Evolutionary conservation across 1,140 invertebrate genomes (phyloP).

Genomic region (Chelonus insularis): DNA sequence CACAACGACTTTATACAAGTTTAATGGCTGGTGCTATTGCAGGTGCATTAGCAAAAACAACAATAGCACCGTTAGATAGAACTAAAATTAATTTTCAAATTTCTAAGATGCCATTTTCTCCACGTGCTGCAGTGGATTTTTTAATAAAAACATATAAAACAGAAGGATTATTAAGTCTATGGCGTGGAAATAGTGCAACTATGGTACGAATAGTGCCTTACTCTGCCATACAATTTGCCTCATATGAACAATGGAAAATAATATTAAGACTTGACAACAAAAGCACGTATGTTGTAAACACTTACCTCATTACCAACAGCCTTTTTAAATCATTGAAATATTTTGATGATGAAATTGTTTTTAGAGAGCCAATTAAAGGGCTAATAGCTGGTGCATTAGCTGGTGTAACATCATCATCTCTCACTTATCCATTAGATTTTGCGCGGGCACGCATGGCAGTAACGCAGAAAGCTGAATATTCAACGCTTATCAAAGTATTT

Average conservation of each 20-base stretch:
- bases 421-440: slow-evolving; percentile 96
- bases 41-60: slow-evolving; percentile 94
- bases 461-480: slow-evolving; percentile 76
- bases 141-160: slow-evolving; percentile 69
- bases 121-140: slow-evolving; percentile 77
- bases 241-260: slow-evolving; percentile 95
- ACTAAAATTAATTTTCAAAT: slow-evolving; percentile 98
- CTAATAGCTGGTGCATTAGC: slow-evolving; percentile 93
- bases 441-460: slow-evolving; percentile 98
- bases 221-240: slow-evolving; percentile 94
- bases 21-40: slow-evolving; percentile 81
- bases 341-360: background rate
- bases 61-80: slow-evolving; percentile 94
- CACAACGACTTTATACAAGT: slow-evolving; percentile 68
- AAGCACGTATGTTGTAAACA: slow-evolving; percentile 67
- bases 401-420: slow-evolving; percentile 87
- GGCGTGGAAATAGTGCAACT: slow-evolving; percentile 97
- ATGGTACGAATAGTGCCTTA: slow-evolving; percentile 97
- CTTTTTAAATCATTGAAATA: too few relatives aligned
- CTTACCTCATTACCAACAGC: too few relatives aligned
- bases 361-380: slow-evolving; percentile 45
- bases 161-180: slow-evolving; percentile 83
- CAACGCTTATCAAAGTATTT: slow-evolving; percentile 76
- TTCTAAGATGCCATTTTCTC: slow-evolving; percentile 78
- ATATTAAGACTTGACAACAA: slow-evolving; percentile 73